A percentile compares a stretch with the other conserved stretches of the same genome.
Evolutionary conservation across 2,797 vertebrate genomes (phyloP).

Genomic region (Artibeus lituratus): DNA sequence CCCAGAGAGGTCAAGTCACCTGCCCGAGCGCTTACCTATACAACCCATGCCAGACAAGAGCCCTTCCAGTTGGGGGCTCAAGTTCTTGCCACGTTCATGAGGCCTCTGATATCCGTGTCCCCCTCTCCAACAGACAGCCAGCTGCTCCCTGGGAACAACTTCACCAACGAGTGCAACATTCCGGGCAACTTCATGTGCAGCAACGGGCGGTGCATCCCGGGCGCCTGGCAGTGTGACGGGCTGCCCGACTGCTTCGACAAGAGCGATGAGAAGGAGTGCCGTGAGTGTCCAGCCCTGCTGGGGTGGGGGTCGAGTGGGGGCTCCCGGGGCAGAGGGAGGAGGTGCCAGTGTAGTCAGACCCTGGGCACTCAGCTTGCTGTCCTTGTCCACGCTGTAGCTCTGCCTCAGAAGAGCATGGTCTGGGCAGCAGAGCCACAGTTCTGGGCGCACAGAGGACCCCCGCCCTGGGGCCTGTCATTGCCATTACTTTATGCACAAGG

Average conservation of each 20-base stretch:
- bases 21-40: fast-evolving
- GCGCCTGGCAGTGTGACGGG: constrained; percentile 94
- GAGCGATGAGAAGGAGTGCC: constrained; percentile 95
- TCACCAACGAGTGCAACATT: constrained; percentile 96
- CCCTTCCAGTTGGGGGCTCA: fast-evolving
- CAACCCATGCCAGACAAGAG: too few relatives aligned
- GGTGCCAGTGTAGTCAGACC: neutral
- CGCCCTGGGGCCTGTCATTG: fast-evolving
- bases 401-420: neutral
- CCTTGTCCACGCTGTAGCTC: neutral
- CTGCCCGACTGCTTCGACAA: constrained; percentile 94
- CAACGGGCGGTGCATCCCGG: constrained; percentile 93
- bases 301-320: neutral
- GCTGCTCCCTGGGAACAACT: constrained; percentile 94
- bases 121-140: constrained; percentile 90
- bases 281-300: constrained; percentile 85
- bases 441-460: neutral
- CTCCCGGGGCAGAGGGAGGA: fast-evolving
- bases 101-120: neutral
- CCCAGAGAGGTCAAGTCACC: neutral
- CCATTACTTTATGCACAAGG: fast-evolving
- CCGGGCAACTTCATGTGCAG: constrained; percentile 98
- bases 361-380: neutral
- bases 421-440: neutral
- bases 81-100: neutral